These are phyloP conservation scores for Bradypodion ventrale DNA, from an alignment of 2,797 vertebrate species.

Conservation along the genomic window DNA sequence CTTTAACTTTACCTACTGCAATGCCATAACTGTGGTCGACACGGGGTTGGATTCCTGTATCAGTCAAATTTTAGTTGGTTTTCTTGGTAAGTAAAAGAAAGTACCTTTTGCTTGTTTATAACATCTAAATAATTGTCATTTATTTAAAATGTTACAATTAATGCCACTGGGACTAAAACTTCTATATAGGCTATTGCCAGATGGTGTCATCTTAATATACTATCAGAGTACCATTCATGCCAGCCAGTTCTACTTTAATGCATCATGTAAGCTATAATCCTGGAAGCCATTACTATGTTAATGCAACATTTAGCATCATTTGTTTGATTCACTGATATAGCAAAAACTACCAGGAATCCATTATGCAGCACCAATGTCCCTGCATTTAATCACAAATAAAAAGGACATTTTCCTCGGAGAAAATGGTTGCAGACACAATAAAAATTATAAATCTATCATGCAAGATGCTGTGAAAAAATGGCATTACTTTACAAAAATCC, in stretches of 20 bases:
- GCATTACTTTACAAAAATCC: neutral
- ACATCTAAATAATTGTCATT: slow-evolving; percentile 8
- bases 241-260: slow-evolving; percentile 26
- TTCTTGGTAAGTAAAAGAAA: slow-evolving; percentile 9
- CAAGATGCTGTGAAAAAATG: neutral
- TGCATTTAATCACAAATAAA: slow-evolving; percentile 38
- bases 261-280: slow-evolving; percentile 34
- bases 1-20: too few relatives aligned
- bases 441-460: slow-evolving; percentile 21
- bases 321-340: slow-evolving; percentile 58
- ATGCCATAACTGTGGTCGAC: neutral
- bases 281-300: slow-evolving; percentile 36
- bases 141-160: slow-evolving; percentile 40
- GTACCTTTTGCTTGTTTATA: neutral
- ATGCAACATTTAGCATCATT: slow-evolving; percentile 46
- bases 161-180: slow-evolving; percentile 18
- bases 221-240: slow-evolving; percentile 36
- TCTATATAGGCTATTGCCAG: slow-evolving; percentile 30
- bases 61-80: neutral
- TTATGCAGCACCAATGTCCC: slow-evolving; percentile 29
- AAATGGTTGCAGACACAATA: slow-evolving; percentile 28
- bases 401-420: slow-evolving; percentile 39
- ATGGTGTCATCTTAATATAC: slow-evolving; percentile 43
- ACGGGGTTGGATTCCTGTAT: neutral
- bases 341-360: slow-evolving; percentile 47